Base-by-base conservation (phyloP, 2,888 invertebrate genomes). In the Stegophylla sp. region DNA sequence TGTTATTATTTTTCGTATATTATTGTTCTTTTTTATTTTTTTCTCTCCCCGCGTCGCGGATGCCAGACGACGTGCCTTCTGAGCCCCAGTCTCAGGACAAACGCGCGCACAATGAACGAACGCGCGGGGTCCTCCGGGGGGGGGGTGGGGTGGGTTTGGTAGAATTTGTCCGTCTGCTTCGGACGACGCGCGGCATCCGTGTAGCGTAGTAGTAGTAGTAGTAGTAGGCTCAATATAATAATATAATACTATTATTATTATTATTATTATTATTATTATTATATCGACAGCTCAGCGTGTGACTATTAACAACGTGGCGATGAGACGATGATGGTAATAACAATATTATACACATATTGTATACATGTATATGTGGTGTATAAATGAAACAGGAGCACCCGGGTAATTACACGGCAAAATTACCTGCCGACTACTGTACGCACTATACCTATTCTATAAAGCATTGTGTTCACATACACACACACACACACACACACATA, bases 391-490 rank as follows among this genome's bases (percentile, higher is more conserved):
- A 79, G 79, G 82, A 81, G 81, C 72, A 75, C 64, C 63, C 81
- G 79, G 74, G 76, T 83, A 83, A 83, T 83, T 83, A 83, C 83
- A 83, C 81, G 82, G 83, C 63, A 74, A 81, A 82, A 83, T 83
- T 82, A 82, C 72, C 82, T 72, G 48, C 77, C 82, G 82, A 83
- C 83, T 83, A 83, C 83, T 82, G 83, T 82, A 81, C 77, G 67
- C 67, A 28, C n/a, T n/a, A n/a, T n/a, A n/a, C 48, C 26, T 41
- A 43, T 12, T 9, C 26, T 13, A n/a, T 34, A 53, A 3, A 9
- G n/a, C 43, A 79, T 79, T 79, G 79, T 79, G 61, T 79, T 63
- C 63, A 56, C 56, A 72, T 26, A 43, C 13, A 43, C 34, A 13
- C 1, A 45, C 45, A 45, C 45, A 28, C 13, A 45, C 10, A 4